These are phyloP conservation scores for Linepithema humile DNA, from an alignment of 1,140 invertebrate species.

Conservation along the genomic window DNA sequence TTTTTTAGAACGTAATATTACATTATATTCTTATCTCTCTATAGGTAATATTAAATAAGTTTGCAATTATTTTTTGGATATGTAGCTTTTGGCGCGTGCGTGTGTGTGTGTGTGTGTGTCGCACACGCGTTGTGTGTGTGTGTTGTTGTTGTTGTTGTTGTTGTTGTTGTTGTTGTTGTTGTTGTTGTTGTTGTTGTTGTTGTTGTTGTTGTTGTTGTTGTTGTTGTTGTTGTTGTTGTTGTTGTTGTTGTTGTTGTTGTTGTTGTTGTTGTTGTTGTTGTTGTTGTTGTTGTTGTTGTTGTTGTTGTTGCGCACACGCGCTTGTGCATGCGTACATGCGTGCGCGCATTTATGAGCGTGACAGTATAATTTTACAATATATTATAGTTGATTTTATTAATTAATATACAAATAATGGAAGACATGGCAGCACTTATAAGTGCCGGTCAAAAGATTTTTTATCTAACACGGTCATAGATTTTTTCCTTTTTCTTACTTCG, in stretches of 20 bases:
- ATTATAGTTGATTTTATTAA: conserved; percentile 80
- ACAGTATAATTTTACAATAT: conserved; percentile 42
- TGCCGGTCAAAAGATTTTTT: conserved; percentile 77
- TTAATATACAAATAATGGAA: conserved; percentile 83
- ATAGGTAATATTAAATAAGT: conserved; percentile 53
- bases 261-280: no score
- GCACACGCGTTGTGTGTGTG: no score
- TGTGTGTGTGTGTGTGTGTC: neutral
- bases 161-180: no score
- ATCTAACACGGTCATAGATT: conserved; percentile 69
- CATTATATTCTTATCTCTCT: conserved; percentile 39
- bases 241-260: no score
- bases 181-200: no score
- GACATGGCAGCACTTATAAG: conserved; percentile 80
- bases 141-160: neutral
- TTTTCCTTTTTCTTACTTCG: conserved; percentile 37
- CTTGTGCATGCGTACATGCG: no score
- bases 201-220: no score
- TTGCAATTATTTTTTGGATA: conserved; percentile 37
- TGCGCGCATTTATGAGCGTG: neutral
- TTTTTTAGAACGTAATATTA: conserved; percentile 25
- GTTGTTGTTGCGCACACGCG: neutral
- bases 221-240: no score
- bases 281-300: no score
- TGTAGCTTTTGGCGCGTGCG: neutral